These are phyloP conservation scores for Dermatophagoides farinae DNA, from an alignment of 1,140 invertebrate genomes.

Conservation along the genomic window DNA sequence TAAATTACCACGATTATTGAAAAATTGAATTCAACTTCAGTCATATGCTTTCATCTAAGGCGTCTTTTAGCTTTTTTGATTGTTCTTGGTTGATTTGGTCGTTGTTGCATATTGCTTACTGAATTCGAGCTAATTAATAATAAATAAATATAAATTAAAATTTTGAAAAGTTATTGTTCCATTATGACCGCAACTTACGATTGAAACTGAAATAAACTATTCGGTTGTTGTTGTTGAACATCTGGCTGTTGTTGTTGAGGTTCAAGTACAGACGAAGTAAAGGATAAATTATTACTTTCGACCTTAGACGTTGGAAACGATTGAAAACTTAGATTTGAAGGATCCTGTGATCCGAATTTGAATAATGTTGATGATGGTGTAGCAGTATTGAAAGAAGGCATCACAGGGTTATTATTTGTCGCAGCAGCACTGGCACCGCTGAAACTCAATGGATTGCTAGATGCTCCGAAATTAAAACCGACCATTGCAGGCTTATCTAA, in stretches of 20 bases:
- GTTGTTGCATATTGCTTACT: neutral
- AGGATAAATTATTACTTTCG: no score
- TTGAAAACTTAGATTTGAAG: no score
- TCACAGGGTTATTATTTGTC: neutral
- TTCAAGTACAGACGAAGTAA: no score
- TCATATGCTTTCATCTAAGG: neutral
- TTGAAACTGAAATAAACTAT: no score
- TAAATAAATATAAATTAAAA: neutral
- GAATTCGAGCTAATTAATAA: neutral
- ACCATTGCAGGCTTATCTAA: neutral
- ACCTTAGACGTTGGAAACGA: no score
- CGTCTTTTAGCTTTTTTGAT: conserved; percentile 6
- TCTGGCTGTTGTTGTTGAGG: no score
- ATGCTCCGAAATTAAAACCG: neutral
- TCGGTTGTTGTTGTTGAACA: no score
- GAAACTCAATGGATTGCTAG: neutral
- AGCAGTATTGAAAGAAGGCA: neutral
- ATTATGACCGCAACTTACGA: no score
- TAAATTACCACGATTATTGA: no score
- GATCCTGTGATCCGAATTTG: neutral
- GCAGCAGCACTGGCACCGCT: no score
- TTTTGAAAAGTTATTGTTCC: neutral
- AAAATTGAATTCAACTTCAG: no score
- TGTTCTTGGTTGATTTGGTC: neutral
- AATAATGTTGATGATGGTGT: neutral